phyloP scores from a whole-genome alignment of 2,797 vertebrate genomes.

The Gymnoscopelus braueri region DNA sequence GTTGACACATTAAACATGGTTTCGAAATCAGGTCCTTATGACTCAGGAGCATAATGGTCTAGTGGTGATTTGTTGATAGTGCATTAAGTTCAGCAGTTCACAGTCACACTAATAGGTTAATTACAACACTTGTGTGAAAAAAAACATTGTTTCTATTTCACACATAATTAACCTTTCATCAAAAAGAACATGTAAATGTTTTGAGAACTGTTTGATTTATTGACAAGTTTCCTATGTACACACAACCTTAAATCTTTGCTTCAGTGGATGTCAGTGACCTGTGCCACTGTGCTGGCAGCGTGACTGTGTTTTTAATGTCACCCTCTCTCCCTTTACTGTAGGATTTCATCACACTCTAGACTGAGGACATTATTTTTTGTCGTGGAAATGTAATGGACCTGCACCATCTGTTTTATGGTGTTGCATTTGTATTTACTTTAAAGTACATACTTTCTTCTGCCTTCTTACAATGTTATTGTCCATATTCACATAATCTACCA shows the following conservation, averaged over 20 bases:
- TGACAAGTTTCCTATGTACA: slow-evolving; percentile 38
- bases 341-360: too few species aligned
- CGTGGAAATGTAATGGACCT: too few species aligned
- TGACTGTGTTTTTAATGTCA: slow-evolving; percentile 22
- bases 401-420: too few species aligned
- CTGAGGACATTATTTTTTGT: too few species aligned
- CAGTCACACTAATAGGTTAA: neutral
- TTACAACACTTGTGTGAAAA: neutral
- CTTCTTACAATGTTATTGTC: too few species aligned
- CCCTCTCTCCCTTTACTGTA: neutral
- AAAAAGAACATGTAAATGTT: slow-evolving; percentile 47
- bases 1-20: neutral
- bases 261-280: slow-evolving; percentile 14
- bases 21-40: too few species aligned
- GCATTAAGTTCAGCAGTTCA: too few species aligned
- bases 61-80: too few species aligned
- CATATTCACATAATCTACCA: too few species aligned
- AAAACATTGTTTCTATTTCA: slow-evolving; percentile 20
- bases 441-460: too few species aligned
- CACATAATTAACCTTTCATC: slow-evolving; percentile 37
- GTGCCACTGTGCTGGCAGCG: slow-evolving; percentile 14
- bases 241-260: slow-evolving; percentile 15
- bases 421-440: too few species aligned
- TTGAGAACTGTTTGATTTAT: slow-evolving; percentile 56
- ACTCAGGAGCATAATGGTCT: neutral